A percentile compares a stretch with the other conserved stretches of the same genome.
Evolutionary conservation across 2,113 vertebrate genomes (phyloP).

Genomic region (Papio anubis): DNA sequence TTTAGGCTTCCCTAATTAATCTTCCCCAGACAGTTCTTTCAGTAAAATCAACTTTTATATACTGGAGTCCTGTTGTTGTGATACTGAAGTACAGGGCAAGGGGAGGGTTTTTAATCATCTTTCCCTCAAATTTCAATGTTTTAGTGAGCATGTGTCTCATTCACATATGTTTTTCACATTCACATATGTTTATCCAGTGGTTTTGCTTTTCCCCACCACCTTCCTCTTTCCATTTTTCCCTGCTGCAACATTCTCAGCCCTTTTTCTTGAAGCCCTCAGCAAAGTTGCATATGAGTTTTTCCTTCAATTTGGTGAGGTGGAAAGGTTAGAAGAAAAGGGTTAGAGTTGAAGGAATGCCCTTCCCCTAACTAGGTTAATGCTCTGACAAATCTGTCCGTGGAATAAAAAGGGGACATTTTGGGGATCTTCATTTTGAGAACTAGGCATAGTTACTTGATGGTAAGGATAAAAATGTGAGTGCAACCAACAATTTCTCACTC

Average conservation of each 20-base stretch:
- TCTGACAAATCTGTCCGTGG: not conserved
- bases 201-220: not conserved
- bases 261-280: not conserved
- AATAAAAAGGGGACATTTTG: not conserved
- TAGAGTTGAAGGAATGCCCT: not conserved
- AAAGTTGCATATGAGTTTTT: not conserved
- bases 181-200: not conserved
- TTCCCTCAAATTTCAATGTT: not conserved
- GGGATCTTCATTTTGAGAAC: not conserved
- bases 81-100: not conserved
- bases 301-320: not conserved
- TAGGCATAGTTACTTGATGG: not conserved
- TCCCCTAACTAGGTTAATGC: not conserved
- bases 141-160: not conserved
- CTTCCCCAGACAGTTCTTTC: not conserved
- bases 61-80: not conserved
- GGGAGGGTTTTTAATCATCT: not conserved
- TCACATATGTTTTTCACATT: not conserved
- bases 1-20: not conserved
- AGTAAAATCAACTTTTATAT: not conserved
- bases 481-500: not conserved
- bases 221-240: not conserved
- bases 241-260: not conserved
- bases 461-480: not conserved
- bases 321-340: not conserved